Evolutionary conservation across 2,888 invertebrate genomes (phyloP).

Genomic region (Sminthurides aquaticus): DNA sequence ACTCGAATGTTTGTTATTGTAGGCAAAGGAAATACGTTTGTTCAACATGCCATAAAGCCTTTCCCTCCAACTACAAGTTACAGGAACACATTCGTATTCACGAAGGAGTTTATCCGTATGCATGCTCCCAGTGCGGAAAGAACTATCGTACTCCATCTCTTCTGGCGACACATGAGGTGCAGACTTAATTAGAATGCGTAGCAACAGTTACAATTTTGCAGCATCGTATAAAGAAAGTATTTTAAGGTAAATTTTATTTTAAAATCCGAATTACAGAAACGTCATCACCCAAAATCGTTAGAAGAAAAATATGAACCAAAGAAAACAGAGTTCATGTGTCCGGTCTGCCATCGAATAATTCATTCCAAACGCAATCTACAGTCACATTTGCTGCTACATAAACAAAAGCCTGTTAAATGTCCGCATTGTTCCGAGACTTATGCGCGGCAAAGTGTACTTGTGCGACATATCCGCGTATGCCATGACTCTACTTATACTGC

Average conservation of each 20-base stretch:
- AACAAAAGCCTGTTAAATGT: constrained; percentile 66
- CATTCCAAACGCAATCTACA: constrained; percentile 74
- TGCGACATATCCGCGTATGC: constrained; percentile 70
- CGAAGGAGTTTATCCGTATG: constrained; percentile 36
- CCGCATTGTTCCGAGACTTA: constrained; percentile 78
- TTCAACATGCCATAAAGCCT: constrained; percentile 34
- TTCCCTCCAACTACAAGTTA: constrained; percentile 40
- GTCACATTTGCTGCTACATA: constrained; percentile 82
- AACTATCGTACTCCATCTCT: constrained; percentile 36
- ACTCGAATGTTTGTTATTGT: constrained; percentile 12
- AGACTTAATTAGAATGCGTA: not conserved
- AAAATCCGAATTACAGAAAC: constrained; percentile 14
- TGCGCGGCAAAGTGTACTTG: constrained; percentile 72
- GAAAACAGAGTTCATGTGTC: constrained; percentile 34
- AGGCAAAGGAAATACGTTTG: constrained; percentile 35
- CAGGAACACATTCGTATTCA: constrained; percentile 40
- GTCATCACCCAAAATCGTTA: constrained; percentile 9
- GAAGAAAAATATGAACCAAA: constrained; percentile 9
- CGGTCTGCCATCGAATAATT: constrained; percentile 48
- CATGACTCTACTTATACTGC: constrained; percentile 70
- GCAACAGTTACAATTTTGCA: not conserved
- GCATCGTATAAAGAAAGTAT: too few relatives aligned
- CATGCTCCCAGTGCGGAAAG: constrained; percentile 35
- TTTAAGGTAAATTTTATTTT: constrained; percentile 7
- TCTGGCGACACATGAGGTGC: constrained; percentile 36